Evolutionary conservation across 2,797 vertebrate genomes (phyloP).

Genomic region (Ispidina picta): DNA sequence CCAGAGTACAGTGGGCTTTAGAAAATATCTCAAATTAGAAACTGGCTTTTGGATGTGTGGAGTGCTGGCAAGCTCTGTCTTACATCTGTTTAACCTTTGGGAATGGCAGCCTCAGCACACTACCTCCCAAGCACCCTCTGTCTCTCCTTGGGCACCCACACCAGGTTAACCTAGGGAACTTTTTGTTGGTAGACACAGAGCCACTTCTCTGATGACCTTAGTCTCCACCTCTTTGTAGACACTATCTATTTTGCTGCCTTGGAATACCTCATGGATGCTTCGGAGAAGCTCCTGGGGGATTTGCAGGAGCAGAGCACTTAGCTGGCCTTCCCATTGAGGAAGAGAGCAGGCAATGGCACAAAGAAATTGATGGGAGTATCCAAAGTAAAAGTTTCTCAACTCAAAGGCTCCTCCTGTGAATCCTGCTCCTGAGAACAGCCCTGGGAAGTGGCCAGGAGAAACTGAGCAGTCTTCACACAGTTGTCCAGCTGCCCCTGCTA

Average conservation of each 20-base stretch:
- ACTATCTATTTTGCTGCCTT: background rate
- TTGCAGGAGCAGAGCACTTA: background rate
- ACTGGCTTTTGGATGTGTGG: background rate
- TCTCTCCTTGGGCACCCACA: background rate
- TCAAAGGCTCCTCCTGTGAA: background rate
- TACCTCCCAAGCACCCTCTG: background rate
- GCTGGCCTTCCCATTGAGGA: background rate
- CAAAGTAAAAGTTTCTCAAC: background rate
- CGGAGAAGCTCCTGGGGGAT: background rate
- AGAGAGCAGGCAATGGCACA: background rate
- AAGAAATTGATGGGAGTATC: background rate
- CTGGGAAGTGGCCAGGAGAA: background rate
- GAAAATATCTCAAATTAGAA: constrained; percentile 45
- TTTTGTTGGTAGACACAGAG: background rate
- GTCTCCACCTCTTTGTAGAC: background rate
- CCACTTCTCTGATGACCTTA: background rate
- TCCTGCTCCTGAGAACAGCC: background rate
- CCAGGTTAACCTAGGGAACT: background rate
- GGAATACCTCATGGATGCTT: background rate
- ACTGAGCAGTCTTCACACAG: background rate
- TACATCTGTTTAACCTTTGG: constrained; percentile 23
- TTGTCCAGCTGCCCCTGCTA: background rate
- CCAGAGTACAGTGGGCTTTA: background rate
- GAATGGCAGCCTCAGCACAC: background rate
- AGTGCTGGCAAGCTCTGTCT: background rate